Evolutionary conservation across 2,113 vertebrate species (phyloP), one percentile per base, ranked within the genome.

Genomic region (Hepsetus odoe): DNA sequence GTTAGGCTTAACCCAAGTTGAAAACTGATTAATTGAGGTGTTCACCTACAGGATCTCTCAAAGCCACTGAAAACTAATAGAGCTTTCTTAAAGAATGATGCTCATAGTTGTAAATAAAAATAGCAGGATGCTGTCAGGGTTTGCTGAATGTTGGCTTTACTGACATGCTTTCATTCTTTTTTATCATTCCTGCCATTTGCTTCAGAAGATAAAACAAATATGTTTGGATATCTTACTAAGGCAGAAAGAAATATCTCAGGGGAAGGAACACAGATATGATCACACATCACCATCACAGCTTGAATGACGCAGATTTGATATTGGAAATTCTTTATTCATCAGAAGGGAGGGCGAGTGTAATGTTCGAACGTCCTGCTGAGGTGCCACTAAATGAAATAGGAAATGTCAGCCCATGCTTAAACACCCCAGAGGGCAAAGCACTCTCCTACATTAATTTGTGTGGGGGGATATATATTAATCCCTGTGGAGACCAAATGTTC

Each of bases 361-460:
- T 85, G 55, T 62, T 51, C 26, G 13, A 56, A 11, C 33, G 40
- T 75, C 83, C 68, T 80, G 44, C 74, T 30, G 53, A 80, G 75
- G 83, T 64, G 85, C 49, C 61, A 42, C 80, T 82, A 83, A 82
- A 79, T 74, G 69, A 66, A 44, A 72, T 28, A 81, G 70, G 77
- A 84, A 81, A 76, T 83, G 78, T 46, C 70, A 72, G 58, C 38
- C 30, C 61, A 59, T 38, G 64, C 59, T 35, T 74, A 76, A 81
- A 59, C 49, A 75, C 38, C 56, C 59, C 18, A 46, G 49, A 59
- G 32, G 58, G 18, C 35, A 72, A 35, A 72, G 38, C 18, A 67
- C 42, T 67, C 38, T 20, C 18, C 30, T 64, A 72, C 81, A 74
- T 82, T 64, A 26, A 46, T 79, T 76, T 53, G 56, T 64, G 40